Evolutionary conservation across 1,140 invertebrate species (phyloP).

Genomic region (Colletes gigas): DNA sequence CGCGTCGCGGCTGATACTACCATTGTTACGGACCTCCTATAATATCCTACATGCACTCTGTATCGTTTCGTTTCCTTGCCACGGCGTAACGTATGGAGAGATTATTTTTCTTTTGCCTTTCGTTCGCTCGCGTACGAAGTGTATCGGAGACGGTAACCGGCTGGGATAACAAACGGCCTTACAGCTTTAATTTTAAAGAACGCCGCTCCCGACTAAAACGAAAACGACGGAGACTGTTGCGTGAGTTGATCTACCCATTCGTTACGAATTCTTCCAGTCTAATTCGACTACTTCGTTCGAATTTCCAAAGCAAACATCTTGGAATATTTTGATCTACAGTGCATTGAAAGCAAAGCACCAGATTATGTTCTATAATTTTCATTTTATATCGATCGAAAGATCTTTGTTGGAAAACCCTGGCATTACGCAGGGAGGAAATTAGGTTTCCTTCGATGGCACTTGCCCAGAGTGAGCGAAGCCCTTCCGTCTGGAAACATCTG

Average conservation of each 20-base stretch:
- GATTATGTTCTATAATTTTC: too few relatives aligned
- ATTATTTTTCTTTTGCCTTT: slow-evolving; percentile 18
- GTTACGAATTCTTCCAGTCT: too few relatives aligned
- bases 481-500: slow-evolving; percentile 37
- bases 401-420: too few relatives aligned
- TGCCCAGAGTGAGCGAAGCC: slow-evolving; percentile 22
- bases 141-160: background rate
- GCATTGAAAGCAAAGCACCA: too few relatives aligned
- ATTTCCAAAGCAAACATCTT: too few relatives aligned
- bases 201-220: too few relatives aligned
- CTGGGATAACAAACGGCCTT: background rate
- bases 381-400: too few relatives aligned
- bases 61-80: slow-evolving; percentile 29
- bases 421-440: slow-evolving; percentile 21
- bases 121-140: background rate
- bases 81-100: slow-evolving; percentile 12
- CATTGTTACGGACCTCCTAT: slow-evolving; percentile 31
- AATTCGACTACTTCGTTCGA: too few relatives aligned
- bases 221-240: background rate
- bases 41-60: slow-evolving; percentile 28
- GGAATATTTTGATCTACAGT: too few relatives aligned
- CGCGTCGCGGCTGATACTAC: slow-evolving; percentile 13
- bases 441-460: slow-evolving; percentile 3
- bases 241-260: too few relatives aligned
- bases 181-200: background rate